phyloP scores from a whole-genome alignment of 2,888 invertebrate genomes.

The Gymnosoma rotundatum region DNA sequence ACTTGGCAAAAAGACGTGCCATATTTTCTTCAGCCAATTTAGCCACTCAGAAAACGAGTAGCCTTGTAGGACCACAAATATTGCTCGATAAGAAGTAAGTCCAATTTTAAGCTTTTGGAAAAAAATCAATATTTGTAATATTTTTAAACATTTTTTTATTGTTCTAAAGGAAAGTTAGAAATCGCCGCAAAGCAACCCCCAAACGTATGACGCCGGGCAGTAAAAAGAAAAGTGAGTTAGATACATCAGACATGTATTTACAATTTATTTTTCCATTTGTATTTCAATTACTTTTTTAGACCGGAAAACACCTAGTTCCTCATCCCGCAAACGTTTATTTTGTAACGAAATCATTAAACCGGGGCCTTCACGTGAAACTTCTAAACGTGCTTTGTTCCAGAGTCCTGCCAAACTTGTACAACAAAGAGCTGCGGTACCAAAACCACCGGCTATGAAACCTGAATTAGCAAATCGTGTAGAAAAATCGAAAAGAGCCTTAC shows the following conservation, averaged over 20 bases:
- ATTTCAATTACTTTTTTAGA: slow-evolving; percentile 68
- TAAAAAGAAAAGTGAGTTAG: slow-evolving; percentile 78
- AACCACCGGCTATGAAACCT: slow-evolving; percentile 78
- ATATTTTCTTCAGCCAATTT: slow-evolving; percentile 89
- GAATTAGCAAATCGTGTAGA: slow-evolving; percentile 83
- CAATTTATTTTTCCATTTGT: neutral
- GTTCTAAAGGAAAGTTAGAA: slow-evolving; percentile 75
- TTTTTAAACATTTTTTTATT: slow-evolving; percentile 13
- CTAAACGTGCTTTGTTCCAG: slow-evolving; percentile 89
- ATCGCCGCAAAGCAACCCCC: slow-evolving; percentile 79
- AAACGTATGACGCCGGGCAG: slow-evolving; percentile 85
- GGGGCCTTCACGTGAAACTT: slow-evolving; percentile 83
- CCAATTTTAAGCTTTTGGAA: neutral
- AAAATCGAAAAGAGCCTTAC: slow-evolving; percentile 85
- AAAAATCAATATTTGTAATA: neutral
- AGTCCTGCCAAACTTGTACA: slow-evolving; percentile 86
- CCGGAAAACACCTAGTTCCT: slow-evolving; percentile 79
- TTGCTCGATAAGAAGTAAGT: slow-evolving; percentile 78
- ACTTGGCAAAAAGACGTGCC: slow-evolving; percentile 88
- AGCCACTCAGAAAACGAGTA: slow-evolving; percentile 82
- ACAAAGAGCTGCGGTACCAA: slow-evolving; percentile 73
- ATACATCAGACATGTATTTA: neutral
- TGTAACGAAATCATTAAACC: slow-evolving; percentile 77
- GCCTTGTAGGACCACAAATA: slow-evolving; percentile 78
- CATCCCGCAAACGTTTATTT: slow-evolving; percentile 78